Base-by-base conservation (phyloP, 2,113 vertebrate genomes). In the Orycteropus afer region DNA sequence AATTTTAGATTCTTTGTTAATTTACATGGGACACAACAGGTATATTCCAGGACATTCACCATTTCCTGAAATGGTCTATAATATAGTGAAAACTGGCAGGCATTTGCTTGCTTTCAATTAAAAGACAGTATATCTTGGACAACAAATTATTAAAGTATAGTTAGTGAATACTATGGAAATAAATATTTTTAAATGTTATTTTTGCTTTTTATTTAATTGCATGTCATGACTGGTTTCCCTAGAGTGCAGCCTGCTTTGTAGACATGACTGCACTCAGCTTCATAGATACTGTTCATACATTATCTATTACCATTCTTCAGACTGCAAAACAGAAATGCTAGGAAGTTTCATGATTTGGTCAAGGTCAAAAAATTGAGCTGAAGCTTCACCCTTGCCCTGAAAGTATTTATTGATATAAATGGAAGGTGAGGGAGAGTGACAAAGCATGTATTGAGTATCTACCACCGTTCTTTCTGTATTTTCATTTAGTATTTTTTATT, bases 331-430 rank as follows among this genome's bases (percentile, higher is more conserved):
- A 84, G 7, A 86, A 89, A 37, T 53, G 8, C 57, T 57, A 47
- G 13, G 18, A 95, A 95, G 55, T 84, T 74, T 37, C 13, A 65
- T 83, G 65, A 94, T 67, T 91, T 92, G 2, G 22, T 81, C 53
- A 82, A 51, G 13, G 59, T 95, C 11, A 32, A 7, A 22, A n/a
- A 74, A 69, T 0, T 23, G 73, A 63, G 55, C n/a, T 29, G 45
- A 82, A 53, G 32, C 42, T 79, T 3, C 4, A 15, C 17, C 34
- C 25, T 29, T 47, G 57, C 32, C 13, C 20, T 40, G 5, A 37
- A n/a, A 32, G 17, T 67, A n/a, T 22, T 20, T 37, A 5, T 69
- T 69, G 18, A 37, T 7, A 32, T 47, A 76, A 76, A 18, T 76
- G 27, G 12, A 42, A 76, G 49, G 45, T 49, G 73, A 76, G 34